Conservation (phyloP, 2,797 vertebrate genomes). For the Hirundo rustica region DNA sequence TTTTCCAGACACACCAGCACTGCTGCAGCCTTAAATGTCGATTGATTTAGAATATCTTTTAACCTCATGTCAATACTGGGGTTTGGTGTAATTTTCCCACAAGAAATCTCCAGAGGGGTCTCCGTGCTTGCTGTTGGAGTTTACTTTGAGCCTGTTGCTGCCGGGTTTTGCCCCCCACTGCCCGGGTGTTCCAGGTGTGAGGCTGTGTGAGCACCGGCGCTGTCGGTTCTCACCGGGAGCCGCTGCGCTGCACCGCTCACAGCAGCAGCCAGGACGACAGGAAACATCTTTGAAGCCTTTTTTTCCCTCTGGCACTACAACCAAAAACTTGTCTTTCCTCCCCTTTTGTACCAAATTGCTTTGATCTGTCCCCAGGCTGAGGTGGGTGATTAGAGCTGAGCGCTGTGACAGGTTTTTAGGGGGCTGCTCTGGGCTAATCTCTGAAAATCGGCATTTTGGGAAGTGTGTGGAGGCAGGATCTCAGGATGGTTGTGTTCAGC, state of each 20-base stretch:
- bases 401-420: not conserved
- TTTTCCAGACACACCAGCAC: constrained; percentile 44
- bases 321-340: not conserved
- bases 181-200: not conserved
- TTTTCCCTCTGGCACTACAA: not conserved
- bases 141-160: not conserved
- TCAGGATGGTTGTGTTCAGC: not conserved
- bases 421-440: not conserved
- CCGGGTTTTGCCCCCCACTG: fast-evolving
- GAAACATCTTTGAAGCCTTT: not conserved
- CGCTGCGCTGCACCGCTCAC: not conserved
- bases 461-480: not conserved
- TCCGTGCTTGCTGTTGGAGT: not conserved
- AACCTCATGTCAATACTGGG: constrained; percentile 60
- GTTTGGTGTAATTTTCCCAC: constrained; percentile 25
- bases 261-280: not conserved
- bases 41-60: constrained; percentile 68
- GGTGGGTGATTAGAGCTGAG: not conserved
- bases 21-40: constrained; percentile 52
- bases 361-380: not conserved
- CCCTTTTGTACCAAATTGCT: fast-evolving
- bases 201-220: not conserved
- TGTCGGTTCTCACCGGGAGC: not conserved
- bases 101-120: not conserved
- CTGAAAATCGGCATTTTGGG: not conserved